These are phyloP conservation scores for Polydrusus tereticollis DNA, from an alignment of 2,888 invertebrate genomes.

Conservation along the genomic window DNA sequence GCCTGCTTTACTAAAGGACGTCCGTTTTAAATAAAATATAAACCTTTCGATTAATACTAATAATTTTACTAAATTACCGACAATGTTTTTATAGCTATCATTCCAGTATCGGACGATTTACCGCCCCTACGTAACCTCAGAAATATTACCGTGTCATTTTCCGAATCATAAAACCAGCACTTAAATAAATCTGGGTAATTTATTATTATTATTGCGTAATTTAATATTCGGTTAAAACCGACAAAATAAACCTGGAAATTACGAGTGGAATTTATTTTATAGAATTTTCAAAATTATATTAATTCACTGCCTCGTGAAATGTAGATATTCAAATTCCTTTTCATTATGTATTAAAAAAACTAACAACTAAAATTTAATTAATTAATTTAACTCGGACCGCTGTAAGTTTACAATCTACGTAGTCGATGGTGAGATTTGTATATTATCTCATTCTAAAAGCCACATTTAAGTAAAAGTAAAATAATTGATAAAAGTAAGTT, in stretches of 20 bases:
- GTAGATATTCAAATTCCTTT: no score
- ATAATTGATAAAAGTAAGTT: no score
- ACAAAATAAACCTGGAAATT: background rate
- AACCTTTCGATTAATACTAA: background rate
- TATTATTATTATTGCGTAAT: conserved; percentile 13
- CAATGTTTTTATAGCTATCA: background rate
- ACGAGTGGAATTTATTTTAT: background rate
- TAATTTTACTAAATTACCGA: background rate
- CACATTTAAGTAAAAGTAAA: no score
- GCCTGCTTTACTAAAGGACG: no score
- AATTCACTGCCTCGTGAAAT: no score
- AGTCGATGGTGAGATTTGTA: no score
- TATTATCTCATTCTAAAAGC: no score
- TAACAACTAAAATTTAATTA: no score
- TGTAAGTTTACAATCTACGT: no score
- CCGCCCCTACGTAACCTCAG: conserved; percentile 2
- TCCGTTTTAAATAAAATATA: background rate
- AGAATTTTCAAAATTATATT: background rate
- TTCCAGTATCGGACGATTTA: background rate
- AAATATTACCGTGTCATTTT: conserved; percentile 4
- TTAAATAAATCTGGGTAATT: conserved; percentile 6
- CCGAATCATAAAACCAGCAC: conserved; percentile 3
- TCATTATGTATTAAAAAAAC: no score
- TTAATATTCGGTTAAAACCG: background rate
- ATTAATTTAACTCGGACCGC: no score